Base-by-base conservation (phyloP, 2,888 invertebrate species). In the Cylindroiulus punctatus region DNA sequence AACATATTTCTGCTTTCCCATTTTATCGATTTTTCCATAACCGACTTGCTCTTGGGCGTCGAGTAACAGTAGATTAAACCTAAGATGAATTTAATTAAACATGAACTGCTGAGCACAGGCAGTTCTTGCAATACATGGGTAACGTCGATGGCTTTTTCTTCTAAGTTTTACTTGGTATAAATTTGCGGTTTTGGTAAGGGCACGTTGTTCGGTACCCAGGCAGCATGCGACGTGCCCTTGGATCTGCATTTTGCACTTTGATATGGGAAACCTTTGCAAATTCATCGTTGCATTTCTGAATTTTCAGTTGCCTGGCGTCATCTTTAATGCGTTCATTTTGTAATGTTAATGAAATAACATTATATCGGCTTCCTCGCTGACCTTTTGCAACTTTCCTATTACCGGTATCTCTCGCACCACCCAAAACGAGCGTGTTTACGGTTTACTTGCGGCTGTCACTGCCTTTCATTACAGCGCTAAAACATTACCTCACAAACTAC, bases 51-150 rank as follows among this genome's bases (percentile, higher is more conserved):
- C 26, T 26, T 65, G 8, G 19, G 22, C 26, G 65, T 26, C 26
- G 26, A 65, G 26, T 19, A 65, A 65, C 65, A 65, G 19, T 65
- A 26, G 65, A 65, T 65, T 65, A 65, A 65, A 65, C 26, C 3
- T 26, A 65, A 65, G 65, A 65, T 65, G 65, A 65, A 65, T 65
- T 65, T 65, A 65, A 65, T 65, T 65, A 65, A 65, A 65, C 65
- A 65, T 10, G 65, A 65, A 65, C 65, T 65, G 65, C 65, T 65
- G 65, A 52, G 19, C n/a, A 5, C 52, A 0, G n/a, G 52, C 52
- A 44, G 44, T 1, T 44, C 44, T 52, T 52, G 17, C n/a, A 44
- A 7, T 36, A 36, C 36, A 36, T 36, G 36, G 36, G n/a, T n/a
- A n/a, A n/a, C n/a, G n/a, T n/a, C n/a, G n/a, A n/a, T n/a, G n/a